These are phyloP conservation scores for Portevinia maculata DNA, from an alignment of 2,888 invertebrate species.

Conservation along the genomic window DNA sequence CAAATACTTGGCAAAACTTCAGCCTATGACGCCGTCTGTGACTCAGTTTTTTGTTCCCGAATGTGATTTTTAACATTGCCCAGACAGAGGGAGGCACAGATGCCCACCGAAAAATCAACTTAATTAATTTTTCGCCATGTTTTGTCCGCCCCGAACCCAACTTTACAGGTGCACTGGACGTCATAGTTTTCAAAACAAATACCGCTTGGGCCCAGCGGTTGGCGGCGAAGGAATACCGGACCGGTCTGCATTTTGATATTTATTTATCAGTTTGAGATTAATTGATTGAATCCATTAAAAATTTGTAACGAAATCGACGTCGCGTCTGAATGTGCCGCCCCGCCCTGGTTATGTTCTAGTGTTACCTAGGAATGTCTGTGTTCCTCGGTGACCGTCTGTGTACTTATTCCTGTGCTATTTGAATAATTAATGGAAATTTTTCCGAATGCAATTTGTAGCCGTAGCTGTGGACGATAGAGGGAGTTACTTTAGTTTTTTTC, in stretches of 20 bases:
- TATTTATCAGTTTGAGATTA: constrained; percentile 72
- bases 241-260: constrained; percentile 59
- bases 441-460: constrained; percentile 72
- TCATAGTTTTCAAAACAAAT: constrained; percentile 30
- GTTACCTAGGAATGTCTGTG: constrained; percentile 44
- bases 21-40: neutral
- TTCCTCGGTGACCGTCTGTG: constrained; percentile 27
- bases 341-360: constrained; percentile 30
- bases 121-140: constrained; percentile 65
- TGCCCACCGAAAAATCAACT: constrained; percentile 52
- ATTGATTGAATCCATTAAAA: constrained; percentile 74
- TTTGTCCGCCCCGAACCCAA: neutral
- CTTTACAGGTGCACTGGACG: constrained; percentile 54
- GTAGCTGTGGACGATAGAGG: constrained; percentile 62
- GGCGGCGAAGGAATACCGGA: neutral
- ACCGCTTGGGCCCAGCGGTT: constrained; percentile 46
- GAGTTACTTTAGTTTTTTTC: constrained; percentile 63
- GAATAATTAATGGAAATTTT: constrained; percentile 74
- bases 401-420: constrained; percentile 63
- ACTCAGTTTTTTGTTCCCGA: neutral
- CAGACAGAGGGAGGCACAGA: neutral
- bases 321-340: constrained; percentile 53
- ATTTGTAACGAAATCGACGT: constrained; percentile 71
- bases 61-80: neutral
- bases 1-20: constrained; percentile 48